Percentiles rank a stretch among this genome's conserved stretches.
phyloP scores from a whole-genome alignment of 2,113 vertebrate genomes.

The Tachuris rubrigastra region DNA sequence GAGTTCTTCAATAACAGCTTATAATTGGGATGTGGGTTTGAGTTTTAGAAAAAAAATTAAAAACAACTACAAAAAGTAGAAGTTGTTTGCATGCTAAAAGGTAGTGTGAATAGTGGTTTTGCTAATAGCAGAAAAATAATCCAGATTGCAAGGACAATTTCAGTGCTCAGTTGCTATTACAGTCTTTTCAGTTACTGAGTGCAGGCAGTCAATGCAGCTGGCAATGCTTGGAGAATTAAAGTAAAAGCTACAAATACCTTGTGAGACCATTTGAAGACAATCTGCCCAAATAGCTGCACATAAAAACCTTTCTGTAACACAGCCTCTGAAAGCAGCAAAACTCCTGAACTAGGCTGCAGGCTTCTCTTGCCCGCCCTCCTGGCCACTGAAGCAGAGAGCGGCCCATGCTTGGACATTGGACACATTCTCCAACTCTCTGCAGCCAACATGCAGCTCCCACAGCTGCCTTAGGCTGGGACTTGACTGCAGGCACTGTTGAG shows the following conservation, averaged over 20 bases:
- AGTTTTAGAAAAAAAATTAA: neutral
- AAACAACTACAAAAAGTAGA: neutral
- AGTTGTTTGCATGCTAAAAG: neutral
- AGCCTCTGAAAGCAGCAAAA: neutral
- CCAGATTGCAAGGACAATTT: neutral
- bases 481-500: neutral
- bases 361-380: fast-evolving
- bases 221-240: neutral
- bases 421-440: neutral
- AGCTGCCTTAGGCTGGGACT: neutral
- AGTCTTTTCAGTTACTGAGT: neutral
- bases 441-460: neutral
- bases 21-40: neutral
- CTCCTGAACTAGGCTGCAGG: neutral
- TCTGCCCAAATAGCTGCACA: neutral
- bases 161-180: neutral
- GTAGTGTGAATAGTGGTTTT: neutral
- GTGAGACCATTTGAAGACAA: neutral
- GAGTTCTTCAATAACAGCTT: neutral
- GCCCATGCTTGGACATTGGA: fast-evolving
- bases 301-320: neutral
- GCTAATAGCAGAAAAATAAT: neutral
- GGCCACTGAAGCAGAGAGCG: neutral
- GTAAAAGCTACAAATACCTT: neutral
- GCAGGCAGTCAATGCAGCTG: neutral